These are phyloP conservation scores for Montipora sp. DNA, from an alignment of 64 coral and sea anemone genomes.

Conservation along the genomic window DNA sequence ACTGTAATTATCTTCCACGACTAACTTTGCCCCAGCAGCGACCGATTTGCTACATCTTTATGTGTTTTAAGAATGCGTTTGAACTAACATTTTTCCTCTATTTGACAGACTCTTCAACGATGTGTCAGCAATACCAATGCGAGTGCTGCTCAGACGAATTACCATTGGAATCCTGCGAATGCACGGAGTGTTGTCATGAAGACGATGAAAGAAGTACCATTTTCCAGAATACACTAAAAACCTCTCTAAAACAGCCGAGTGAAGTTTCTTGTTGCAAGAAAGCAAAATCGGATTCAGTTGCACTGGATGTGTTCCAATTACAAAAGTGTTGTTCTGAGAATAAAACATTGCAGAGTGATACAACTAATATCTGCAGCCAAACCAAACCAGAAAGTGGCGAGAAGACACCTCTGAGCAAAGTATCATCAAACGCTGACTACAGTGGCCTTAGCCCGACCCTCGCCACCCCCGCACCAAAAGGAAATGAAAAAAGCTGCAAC, in stretches of 20 bases:
- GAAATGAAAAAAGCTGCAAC: not conserved
- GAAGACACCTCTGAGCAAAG: not conserved
- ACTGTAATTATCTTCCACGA: too few relatives aligned
- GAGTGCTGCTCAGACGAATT: slow-evolving; percentile 72
- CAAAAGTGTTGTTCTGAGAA: too few relatives aligned
- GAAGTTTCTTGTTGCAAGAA: not conserved
- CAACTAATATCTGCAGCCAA: too few relatives aligned
- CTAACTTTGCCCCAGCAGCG: too few relatives aligned
- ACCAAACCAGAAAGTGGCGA: not conserved
- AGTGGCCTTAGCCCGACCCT: slow-evolving; percentile 2
- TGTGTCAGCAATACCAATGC: slow-evolving; percentile 77
- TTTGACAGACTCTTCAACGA: not conserved
- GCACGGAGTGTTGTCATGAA: slow-evolving; percentile 67
- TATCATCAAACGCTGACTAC: slow-evolving; percentile 9
- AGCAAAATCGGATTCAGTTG: too few relatives aligned
- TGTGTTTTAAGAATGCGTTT: not conserved
- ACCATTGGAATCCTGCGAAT: slow-evolving; percentile 49
- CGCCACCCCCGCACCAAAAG: not conserved
- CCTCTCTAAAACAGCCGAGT: not conserved
- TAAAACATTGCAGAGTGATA: too few relatives aligned
- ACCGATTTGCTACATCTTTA: too few relatives aligned
- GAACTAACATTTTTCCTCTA: not conserved
- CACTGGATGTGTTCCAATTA: too few relatives aligned
- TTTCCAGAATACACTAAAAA: not conserved
- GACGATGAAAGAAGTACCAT: not conserved